phyloP scores from a whole-genome alignment of 2,888 invertebrate genomes.

The Hermaeophaga mercurialis region DNA sequence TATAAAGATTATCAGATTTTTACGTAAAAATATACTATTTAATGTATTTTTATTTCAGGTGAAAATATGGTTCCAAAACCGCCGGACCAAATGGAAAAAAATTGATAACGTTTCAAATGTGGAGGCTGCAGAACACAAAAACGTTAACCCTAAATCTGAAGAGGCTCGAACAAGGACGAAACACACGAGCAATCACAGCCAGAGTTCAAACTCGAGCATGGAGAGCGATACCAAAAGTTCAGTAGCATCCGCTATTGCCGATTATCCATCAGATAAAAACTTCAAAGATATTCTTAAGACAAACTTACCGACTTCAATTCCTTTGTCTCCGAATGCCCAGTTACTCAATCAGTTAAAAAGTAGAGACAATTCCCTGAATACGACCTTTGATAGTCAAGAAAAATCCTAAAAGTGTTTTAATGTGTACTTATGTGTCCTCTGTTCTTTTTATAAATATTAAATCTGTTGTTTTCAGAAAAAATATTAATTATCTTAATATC shows the following conservation, averaged over 20 bases:
- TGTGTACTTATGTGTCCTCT: constrained; percentile 25
- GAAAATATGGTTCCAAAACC: constrained; percentile 90
- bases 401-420: constrained; percentile 31
- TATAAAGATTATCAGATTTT: no score
- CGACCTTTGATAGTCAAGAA: constrained; percentile 49
- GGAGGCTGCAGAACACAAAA: constrained; percentile 84
- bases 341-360: constrained; percentile 52
- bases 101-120: constrained; percentile 90
- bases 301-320: constrained; percentile 38
- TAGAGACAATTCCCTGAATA: constrained; percentile 54
- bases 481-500: no score
- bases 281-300: constrained; percentile 52
- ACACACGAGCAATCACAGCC: constrained; percentile 46
- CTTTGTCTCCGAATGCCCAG: constrained; percentile 47
- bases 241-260: constrained; percentile 45
- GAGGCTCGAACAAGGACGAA: constrained; percentile 43
- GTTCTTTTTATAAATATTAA: constrained; percentile 20
- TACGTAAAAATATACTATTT: no score
- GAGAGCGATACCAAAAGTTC: constrained; percentile 56
- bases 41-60: constrained; percentile 68
- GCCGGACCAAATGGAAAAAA: constrained; percentile 86
- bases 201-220: constrained; percentile 55
- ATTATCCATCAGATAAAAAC: constrained; percentile 44
- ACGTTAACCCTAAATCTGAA: constrained; percentile 51
- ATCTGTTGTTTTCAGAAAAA: constrained; percentile 24